Evolutionary conservation across 2,113 vertebrate genomes (phyloP).

Genomic region (Orientallactaga bullata): DNA sequence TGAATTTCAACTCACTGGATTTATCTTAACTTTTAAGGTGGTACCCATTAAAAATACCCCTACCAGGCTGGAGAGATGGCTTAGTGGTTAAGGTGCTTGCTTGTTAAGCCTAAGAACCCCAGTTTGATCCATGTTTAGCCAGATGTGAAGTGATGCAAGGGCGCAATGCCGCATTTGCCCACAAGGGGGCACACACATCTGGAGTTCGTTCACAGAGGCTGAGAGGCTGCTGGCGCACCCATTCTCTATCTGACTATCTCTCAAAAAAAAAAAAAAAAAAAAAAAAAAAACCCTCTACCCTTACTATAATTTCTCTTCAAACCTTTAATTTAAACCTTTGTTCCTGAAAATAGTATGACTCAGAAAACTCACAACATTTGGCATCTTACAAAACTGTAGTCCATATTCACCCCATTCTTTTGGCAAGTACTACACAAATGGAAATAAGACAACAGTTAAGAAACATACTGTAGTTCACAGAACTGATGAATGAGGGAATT

Average conservation of each 20-base stretch:
- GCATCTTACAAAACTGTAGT: slow-evolving; percentile 31
- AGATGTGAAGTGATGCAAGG: no score
- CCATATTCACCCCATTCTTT: background rate
- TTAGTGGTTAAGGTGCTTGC: no score
- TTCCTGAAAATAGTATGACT: background rate
- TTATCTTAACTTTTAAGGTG: slow-evolving; percentile 34
- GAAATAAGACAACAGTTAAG: background rate
- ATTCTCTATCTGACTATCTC: no score
- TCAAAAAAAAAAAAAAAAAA: no score
- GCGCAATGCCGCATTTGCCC: no score
- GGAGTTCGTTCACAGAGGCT: no score
- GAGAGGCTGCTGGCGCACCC: no score
- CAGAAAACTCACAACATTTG: slow-evolving; percentile 20
- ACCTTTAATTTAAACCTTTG: slow-evolving; percentile 44
- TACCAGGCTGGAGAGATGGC: no score
- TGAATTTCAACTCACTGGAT: slow-evolving; percentile 31
- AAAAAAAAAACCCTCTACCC: no score
- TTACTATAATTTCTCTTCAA: slow-evolving; percentile 33
- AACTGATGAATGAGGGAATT: background rate
- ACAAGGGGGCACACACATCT: no score
- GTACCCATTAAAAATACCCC: slow-evolving; percentile 32
- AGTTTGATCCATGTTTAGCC: no score
- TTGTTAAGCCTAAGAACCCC: no score
- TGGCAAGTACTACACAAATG: slow-evolving; percentile 1
- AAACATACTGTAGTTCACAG: background rate